Base-by-base conservation (phyloP, 2,113 vertebrate species). In the Pollachius pollachius region DNA sequence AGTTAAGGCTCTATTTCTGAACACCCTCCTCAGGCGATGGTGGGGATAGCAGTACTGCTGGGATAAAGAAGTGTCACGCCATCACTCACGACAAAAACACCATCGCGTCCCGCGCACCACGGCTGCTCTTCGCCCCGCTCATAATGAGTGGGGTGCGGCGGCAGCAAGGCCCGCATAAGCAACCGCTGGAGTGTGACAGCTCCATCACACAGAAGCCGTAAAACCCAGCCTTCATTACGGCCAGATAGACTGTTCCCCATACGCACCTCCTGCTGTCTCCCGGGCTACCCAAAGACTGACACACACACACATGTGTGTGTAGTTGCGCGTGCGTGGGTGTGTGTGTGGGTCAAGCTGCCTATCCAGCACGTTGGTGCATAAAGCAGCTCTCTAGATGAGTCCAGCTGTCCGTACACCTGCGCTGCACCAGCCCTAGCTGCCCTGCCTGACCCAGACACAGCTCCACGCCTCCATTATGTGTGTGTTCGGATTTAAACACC, bases 41-140 rank as follows among this genome's bases (percentile, higher is more conserved):
- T 57, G 65, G 59, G 56, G 68, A 64, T 11, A 48, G 41, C 41
- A 48, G 9, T 12, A 59, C 74, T 82, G 74, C 76, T 79, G 54
- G 68, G 73, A 75, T 15, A 75, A 8, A 37, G 74, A 19, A 57
- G 25, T n/a, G 71, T 74, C 41, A 69, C 72, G 17, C 68, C 58
- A 83, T 87, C 78, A 64, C 62, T 87, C 81, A 86, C 80, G 75
- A 86, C 85, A 85, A 84, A 84, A 80, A 76, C 68, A 71, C 75
- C 70, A 83, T 65, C 64, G 68, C 62, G 27, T 75, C 65, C 71
- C n/a, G 61, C 62, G 30, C 82, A n/a, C 52, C 65, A 76, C 25
- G 54, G 73, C 71, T 75, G 59, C 58, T 48, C 82, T 70, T 57
- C 37, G 2, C 21, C 21, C 21, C 21, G 21, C 21, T 80, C 70